Base-by-base conservation (phyloP, 2,797 vertebrate genomes). In the Pangasius mekongensis region DNA sequence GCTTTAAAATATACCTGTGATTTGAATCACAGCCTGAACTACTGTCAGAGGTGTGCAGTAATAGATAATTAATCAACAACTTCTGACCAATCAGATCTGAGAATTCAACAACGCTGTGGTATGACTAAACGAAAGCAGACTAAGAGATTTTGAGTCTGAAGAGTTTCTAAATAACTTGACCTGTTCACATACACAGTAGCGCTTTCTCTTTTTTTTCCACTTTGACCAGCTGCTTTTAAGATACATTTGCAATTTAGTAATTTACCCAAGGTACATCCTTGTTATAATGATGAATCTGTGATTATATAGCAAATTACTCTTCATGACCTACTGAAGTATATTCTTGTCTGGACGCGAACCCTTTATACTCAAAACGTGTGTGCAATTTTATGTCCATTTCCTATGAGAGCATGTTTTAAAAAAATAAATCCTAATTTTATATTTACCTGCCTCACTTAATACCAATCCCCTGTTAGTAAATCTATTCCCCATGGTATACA, bases 401-500 rank as follows among this genome's bases (percentile, higher is more conserved):
- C 74, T 81, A 13, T 60, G 39, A 62, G 64, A 71, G n/a, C 62
- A 69, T 71, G 81, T 85, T 47, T 47, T 33, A 60, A 71, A 83
- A 56, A 77, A 60, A 36, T 60, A 27, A 47, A 69, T 24, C 36
- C 76, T 52, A 33, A 24, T 49, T 30, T 73, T 83, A 83, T 66
- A 66, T 83, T 60, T 83, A 27, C 60, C 9, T 47, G 71, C 52
- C 82, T 71, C 82, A 84, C 81, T 78, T 87, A 54, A 66, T 18
- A 87, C 67, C 67, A 76, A 66, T 73, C 36, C 30, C 78, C 47
- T 89, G 86, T 85, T 77, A 69, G 84, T 83, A 49, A 73, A 85
- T 86, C 52, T 84, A 77, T 86, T 85, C 84, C 84, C 87, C 64
- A 36, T 85, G 56, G 83, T 80, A 56, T 87, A 87, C 83, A 88